These are phyloP conservation scores for Anoncus sp. DNA, from an alignment of 2,888 invertebrate species.

Conservation along the genomic window DNA sequence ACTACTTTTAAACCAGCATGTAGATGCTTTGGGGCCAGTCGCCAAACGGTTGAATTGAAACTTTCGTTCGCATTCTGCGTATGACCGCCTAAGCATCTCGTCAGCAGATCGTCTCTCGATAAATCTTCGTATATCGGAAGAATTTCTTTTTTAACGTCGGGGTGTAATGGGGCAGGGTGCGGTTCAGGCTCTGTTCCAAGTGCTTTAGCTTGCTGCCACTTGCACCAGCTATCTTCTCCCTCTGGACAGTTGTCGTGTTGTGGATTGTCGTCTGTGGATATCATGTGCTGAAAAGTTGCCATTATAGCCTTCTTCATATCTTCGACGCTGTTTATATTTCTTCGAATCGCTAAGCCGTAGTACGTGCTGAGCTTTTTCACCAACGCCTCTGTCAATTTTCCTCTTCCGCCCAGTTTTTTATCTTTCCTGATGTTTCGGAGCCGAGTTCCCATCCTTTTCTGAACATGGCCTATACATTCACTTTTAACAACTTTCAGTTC, in stretches of 20 bases:
- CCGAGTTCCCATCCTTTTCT: slow-evolving; percentile 11
- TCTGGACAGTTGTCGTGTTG: slow-evolving; percentile 69
- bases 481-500: slow-evolving; percentile 7
- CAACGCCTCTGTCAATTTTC: neutral
- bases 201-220: slow-evolving; percentile 60
- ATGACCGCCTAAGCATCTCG: slow-evolving; percentile 14
- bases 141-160: slow-evolving; percentile 28
- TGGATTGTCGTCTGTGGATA: slow-evolving; percentile 68
- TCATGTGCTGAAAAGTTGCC: slow-evolving; percentile 59
- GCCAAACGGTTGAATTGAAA: slow-evolving; percentile 14
- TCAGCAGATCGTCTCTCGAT: slow-evolving; percentile 29
- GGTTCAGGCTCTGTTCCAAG: slow-evolving; percentile 38
- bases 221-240: slow-evolving; percentile 68
- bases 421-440: slow-evolving; percentile 1
- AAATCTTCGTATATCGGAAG: slow-evolving; percentile 35
- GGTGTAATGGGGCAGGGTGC: slow-evolving; percentile 37
- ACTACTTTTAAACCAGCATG: slow-evolving; percentile 10
- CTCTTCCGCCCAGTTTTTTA: neutral
- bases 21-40: slow-evolving; percentile 10
- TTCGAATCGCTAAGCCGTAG: slow-evolving; percentile 69
- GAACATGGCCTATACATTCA: slow-evolving; percentile 19
- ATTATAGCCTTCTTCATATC: slow-evolving; percentile 63
- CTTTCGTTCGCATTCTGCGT: slow-evolving; percentile 13
- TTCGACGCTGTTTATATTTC: slow-evolving; percentile 64
- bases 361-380: slow-evolving; percentile 40